Base-by-base conservation (phyloP, 2,888 invertebrate genomes). In the Leucophenga maculata region DNA sequence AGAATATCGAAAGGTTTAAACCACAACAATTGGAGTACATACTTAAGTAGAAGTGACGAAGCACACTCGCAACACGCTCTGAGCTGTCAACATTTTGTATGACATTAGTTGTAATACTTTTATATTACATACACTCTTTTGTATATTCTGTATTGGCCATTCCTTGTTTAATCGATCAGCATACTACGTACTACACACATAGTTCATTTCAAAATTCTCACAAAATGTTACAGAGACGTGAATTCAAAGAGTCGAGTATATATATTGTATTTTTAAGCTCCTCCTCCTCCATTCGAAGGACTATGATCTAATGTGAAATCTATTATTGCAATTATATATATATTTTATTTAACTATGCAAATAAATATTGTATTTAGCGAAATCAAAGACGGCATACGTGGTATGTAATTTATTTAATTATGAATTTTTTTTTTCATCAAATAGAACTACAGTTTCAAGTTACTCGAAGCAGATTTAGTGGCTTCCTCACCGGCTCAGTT, bases 1-100 rank as follows among this genome's bases (percentile, higher is more conserved):
- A 84, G 98, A 98, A 89, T 99, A 97, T 88, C 97, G 97, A 88
- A 98, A 98, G 86, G 93, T 93, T 86, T 94, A 92, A 91, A 78
- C 66, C 8, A 8, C 6, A 2, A 32, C 16, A 39, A 39, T 6
- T 16, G 32, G n/a, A 14, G 39, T 39, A 39, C 6, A 16, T 32
- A 39, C 39, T 2, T 64, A 22, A 3, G 31, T 44, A 14, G 16
- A 44, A 59, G 31, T 59, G 54, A 65, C 3, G 16, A 16, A 39
- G 60, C 39, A 60, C 32, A 60, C 62, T 46, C 62, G 62, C 62
- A 46, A 48, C 62, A 64, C 46, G n/a, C 26, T 64, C 26, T 64
- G 62, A n/a, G 8, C 44, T 20, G 18, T n/a, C n/a, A 31, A 31
- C 22, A 57, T 57, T 57, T 57, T 26, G 9, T 26, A 18, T 14